Evolutionary conservation across 2,888 invertebrate species (phyloP).

Genomic region (Caenorhabditis sp.): DNA sequence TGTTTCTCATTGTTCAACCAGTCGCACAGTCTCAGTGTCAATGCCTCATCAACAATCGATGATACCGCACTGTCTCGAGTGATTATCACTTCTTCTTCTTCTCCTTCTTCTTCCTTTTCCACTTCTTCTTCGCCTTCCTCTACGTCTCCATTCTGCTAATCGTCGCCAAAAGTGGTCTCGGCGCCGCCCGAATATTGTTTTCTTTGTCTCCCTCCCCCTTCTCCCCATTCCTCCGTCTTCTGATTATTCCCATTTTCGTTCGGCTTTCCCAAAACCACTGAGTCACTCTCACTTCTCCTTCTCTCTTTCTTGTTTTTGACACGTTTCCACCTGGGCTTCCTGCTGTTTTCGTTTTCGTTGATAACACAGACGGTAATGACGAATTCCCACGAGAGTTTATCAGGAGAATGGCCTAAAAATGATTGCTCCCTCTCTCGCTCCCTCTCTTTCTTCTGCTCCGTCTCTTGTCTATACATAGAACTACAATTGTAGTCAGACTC

Average conservation of each 20-base stretch:
- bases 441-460: too few species aligned
- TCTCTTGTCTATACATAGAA: too few species aligned
- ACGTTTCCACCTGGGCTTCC: conserved; percentile 4
- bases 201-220: too few species aligned
- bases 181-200: conserved; percentile 51
- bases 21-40: too few species aligned
- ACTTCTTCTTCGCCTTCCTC: conserved; percentile 10
- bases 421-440: conserved; percentile 25
- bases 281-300: conserved; percentile 2
- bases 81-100: conserved; percentile 16
- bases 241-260: conserved; percentile 18
- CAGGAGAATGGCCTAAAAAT: too few species aligned
- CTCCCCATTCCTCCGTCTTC: conserved; percentile 1
- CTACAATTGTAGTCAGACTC: too few species aligned
- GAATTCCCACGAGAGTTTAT: conserved; percentile 22
- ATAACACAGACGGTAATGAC: conserved; percentile 6
- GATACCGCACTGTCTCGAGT: conserved; percentile 6
- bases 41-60: too few species aligned
- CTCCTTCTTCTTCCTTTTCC: conserved; percentile 7
- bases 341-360: conserved; percentile 3
- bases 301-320: background rate
- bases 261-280: background rate
- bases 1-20: conserved; percentile 22
- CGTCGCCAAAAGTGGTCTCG: background rate
- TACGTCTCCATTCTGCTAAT: too few species aligned